Evolutionary conservation across 2,113 vertebrate genomes (phyloP), one percentile per base, ranked within the genome.

Genomic region (Lepisosteus oculatus): DNA sequence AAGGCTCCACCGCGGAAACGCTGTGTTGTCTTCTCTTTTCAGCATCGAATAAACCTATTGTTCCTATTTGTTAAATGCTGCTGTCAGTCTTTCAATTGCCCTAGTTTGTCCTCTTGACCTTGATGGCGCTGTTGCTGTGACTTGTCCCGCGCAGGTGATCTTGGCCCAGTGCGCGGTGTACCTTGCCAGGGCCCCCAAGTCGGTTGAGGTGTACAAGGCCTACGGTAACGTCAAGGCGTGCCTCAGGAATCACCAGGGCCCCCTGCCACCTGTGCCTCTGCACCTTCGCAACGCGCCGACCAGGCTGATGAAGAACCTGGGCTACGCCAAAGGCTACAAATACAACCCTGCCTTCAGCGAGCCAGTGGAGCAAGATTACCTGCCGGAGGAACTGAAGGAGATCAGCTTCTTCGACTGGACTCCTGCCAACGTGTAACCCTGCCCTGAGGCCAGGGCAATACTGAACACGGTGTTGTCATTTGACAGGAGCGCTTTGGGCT

Each of bases 221-320:
- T 99, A 99, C 43, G 71, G 11, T 68, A 97, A 95, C 0, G 96
- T 95, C 29, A 98, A 99, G 75, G 85, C 90, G 41, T 95, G 93
- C 74, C 72, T 99, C 83, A 93, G 95, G 77, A 95, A 57, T 83
- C 94, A 99, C 84, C 88, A 85, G 0, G 96, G 96, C 0, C 97
- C 97, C 0, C 87, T 98, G 72, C 97, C 97, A 0, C 77, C 95
- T 0, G 97, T 99, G 2, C 97, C 97, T 0, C 85, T 99, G 78
- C 97, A 99, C 80, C 90, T 99, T 45, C 92, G 97, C 72, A 98
- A 98, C 0, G 96, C 97, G 0, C 91, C 97, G 56, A 98, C 96
- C 59, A 90, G 72, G 71, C 93, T 99, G 15, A 97, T 98, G 96
- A 98, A 96, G 84, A 85, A 95, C 6, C 73, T 99, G 72, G 97